phyloP scores from a whole-genome alignment of 2,888 invertebrate species.

The Fabriciana adippe region DNA sequence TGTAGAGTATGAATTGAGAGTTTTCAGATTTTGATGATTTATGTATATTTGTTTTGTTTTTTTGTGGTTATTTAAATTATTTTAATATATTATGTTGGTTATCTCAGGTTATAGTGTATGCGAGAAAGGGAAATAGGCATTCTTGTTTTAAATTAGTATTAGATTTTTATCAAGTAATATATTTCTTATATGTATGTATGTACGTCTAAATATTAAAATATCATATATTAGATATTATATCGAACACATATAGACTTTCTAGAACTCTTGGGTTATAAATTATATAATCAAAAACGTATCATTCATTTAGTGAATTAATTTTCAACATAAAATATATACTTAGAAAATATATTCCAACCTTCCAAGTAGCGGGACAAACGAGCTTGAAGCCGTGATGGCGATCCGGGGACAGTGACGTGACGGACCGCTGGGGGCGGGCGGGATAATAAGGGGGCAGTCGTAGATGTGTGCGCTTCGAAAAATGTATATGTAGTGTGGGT shows the following conservation, averaged over 20 bases:
- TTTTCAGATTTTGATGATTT: background rate
- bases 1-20: conserved; percentile 4
- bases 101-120: too few species aligned
- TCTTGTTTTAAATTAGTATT: too few species aligned
- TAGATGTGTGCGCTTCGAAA: conserved; percentile 56
- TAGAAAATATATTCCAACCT: conserved; percentile 53
- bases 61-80: too few species aligned
- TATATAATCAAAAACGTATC: too few species aligned
- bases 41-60: background rate
- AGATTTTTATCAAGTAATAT: too few species aligned
- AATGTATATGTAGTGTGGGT: conserved; percentile 21
- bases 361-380: conserved; percentile 74
- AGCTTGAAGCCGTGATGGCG: conserved; percentile 69
- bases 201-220: too few species aligned
- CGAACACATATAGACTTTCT: too few species aligned
- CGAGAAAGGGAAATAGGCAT: too few species aligned
- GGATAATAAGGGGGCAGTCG: conserved; percentile 71
- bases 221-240: too few species aligned
- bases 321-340: conserved; percentile 34
- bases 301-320: background rate
- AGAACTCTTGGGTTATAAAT: too few species aligned
- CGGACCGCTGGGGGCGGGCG: conserved; percentile 57
- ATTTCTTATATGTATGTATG: too few species aligned
- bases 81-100: too few species aligned
- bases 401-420: conserved; percentile 79